phyloP scores from a whole-genome alignment of 2,888 invertebrate species.

The Dynastes hyllus region DNA sequence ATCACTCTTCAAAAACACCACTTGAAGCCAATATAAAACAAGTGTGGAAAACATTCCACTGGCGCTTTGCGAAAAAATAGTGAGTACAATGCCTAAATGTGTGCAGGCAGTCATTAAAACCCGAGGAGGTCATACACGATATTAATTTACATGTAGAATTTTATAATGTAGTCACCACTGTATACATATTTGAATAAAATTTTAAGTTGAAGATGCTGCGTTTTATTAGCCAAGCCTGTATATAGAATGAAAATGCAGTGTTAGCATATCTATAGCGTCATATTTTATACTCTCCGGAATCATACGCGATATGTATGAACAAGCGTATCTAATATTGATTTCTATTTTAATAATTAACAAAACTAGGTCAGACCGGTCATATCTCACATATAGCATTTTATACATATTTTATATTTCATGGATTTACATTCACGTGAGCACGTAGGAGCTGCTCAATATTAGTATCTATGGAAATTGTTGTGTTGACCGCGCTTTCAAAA shows the following conservation, averaged over 20 bases:
- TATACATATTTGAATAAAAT: too few relatives aligned
- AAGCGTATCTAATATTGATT: constrained; percentile 10
- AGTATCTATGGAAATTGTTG: not conserved
- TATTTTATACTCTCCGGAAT: not conserved
- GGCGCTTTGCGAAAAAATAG: too few relatives aligned
- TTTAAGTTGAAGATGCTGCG: too few relatives aligned
- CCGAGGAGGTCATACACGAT: too few relatives aligned
- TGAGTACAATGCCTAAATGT: too few relatives aligned
- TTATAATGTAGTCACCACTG: too few relatives aligned
- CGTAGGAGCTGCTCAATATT: constrained; percentile 9
- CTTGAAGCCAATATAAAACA: too few relatives aligned
- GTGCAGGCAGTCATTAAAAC: too few relatives aligned
- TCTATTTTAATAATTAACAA: constrained; percentile 23
- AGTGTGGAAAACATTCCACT: too few relatives aligned
- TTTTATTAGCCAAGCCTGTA: not conserved
- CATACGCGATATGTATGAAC: not conserved
- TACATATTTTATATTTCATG: constrained; percentile 20
- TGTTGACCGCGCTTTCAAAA: not conserved
- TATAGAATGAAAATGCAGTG: not conserved
- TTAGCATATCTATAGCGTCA: not conserved
- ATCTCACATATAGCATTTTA: constrained; percentile 1
- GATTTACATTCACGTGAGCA: constrained; percentile 8
- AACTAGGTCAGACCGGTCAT: constrained; percentile 7
- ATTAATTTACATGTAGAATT: too few relatives aligned
- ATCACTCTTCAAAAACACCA: too few relatives aligned